Evolutionary conservation across 1,140 invertebrate species (phyloP).

Genomic region (Trachelipus rathkii): DNA sequence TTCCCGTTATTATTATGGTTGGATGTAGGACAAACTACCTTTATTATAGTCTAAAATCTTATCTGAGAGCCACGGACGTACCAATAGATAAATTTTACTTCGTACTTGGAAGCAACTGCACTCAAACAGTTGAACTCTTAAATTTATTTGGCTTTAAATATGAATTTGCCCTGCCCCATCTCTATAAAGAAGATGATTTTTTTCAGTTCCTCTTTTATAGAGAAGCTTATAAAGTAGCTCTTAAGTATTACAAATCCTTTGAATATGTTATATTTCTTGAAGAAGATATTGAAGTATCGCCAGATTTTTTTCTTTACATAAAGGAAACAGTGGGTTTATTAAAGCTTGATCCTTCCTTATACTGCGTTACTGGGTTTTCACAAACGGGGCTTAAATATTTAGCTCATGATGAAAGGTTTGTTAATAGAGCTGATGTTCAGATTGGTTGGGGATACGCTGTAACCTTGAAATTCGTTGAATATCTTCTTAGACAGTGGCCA

Average conservation of each 20-base stretch:
- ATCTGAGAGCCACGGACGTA: not conserved
- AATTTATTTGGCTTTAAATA: constrained; percentile 16
- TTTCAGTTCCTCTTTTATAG: constrained; percentile 14
- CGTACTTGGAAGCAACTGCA: not conserved
- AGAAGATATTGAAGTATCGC: constrained; percentile 10
- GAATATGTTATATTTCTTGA: not conserved
- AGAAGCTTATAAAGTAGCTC: not conserved
- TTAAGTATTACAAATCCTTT: not conserved
- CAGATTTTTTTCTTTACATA: constrained; percentile 12
- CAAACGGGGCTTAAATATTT: not conserved
- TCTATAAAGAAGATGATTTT: not conserved
- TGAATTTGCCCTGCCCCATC: not conserved
- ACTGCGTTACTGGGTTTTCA: not conserved
- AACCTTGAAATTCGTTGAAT: no score
- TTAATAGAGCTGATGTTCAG: not conserved
- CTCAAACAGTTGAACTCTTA: constrained; percentile 2
- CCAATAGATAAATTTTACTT: constrained; percentile 6
- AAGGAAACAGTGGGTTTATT: not conserved
- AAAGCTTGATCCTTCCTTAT: not conserved
- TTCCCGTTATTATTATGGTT: not conserved
- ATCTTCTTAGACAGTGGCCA: no score
- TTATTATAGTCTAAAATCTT: constrained; percentile 12
- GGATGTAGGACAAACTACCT: constrained; percentile 14
- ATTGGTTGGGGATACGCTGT: constrained; percentile 10
- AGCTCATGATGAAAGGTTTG: not conserved